Percentiles rank a stretch among this genome's conserved stretches.
phyloP scores from a whole-genome alignment of 1,140 invertebrate species.

The Diorhabda carinulata region DNA sequence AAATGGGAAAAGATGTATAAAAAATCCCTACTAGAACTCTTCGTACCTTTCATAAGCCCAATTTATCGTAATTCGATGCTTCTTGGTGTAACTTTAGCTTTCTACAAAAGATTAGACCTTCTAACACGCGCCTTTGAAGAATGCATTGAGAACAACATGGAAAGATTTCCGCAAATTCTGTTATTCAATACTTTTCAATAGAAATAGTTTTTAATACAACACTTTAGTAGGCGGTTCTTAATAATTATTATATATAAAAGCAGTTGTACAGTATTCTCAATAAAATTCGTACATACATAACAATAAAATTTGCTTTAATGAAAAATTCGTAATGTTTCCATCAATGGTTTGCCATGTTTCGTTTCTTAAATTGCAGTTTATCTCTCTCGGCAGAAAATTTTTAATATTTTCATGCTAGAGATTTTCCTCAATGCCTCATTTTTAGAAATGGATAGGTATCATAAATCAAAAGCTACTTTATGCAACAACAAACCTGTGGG shows the following conservation, averaged over 20 bases:
- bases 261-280: neutral
- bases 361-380: neutral
- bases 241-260: neutral
- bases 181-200: conserved; percentile 10
- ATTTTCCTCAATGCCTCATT: no score
- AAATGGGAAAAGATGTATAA: no score
- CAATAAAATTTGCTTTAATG: neutral
- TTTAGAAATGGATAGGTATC: no score
- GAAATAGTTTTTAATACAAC: conserved; percentile 1
- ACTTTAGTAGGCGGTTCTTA: neutral
- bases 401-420: neutral
- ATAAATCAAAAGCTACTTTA: no score
- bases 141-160: conserved; percentile 11
- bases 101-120: conserved; percentile 10
- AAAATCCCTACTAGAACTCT: no score
- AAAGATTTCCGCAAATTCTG: conserved; percentile 13
- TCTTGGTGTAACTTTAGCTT: conserved; percentile 3
- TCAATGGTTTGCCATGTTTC: neutral
- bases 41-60: conserved; percentile 10
- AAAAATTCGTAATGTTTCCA: neutral
- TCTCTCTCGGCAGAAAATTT: neutral
- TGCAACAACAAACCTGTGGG: no score
- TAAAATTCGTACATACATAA: no score
- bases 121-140: conserved; percentile 12
- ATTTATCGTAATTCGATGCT: conserved; percentile 9